Evolutionary conservation across 1,140 invertebrate species (phyloP).

Genomic region (Leptonema lineaticorne): DNA sequence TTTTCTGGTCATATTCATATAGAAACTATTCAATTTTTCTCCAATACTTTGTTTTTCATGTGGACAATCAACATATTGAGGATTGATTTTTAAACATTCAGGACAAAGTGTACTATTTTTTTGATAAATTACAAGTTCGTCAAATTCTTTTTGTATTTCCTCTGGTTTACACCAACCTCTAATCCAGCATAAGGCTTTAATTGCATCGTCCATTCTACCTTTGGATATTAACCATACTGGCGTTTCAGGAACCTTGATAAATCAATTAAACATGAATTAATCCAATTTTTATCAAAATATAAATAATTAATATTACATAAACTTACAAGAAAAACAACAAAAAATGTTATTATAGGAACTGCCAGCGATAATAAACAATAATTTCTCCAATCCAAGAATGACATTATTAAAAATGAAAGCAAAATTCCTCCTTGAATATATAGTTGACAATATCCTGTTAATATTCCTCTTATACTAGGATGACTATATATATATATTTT

Average conservation of each 20-base stretch:
- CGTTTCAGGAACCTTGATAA: conserved; percentile 62
- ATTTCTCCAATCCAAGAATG: conserved; percentile 62
- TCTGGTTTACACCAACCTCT: conserved; percentile 55
- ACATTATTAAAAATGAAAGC: conserved; percentile 63
- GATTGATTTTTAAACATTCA: conserved; percentile 24
- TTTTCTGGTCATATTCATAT: conserved; percentile 52
- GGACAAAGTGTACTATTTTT: conserved; percentile 47
- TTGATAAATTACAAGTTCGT: conserved; percentile 47
- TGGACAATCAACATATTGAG: conserved; percentile 18
- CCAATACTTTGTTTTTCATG: conserved; percentile 23
- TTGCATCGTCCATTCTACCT: conserved; percentile 53
- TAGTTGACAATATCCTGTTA: conserved; percentile 65
- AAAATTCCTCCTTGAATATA: conserved; percentile 65
- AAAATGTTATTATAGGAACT: conserved; percentile 62
- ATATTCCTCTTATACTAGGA: conserved; percentile 65
- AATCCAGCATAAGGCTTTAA: conserved; percentile 54
- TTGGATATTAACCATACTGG: conserved; percentile 64
- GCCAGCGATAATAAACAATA: conserved; percentile 62
- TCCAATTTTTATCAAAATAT: not conserved
- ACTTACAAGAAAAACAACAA: conserved; percentile 60
- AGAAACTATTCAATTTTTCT: conserved; percentile 24
- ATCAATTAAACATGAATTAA: not conserved
- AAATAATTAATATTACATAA: conserved; percentile 11
- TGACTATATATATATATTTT: conserved; percentile 53
- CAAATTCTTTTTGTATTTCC: conserved; percentile 53